Evolutionary conservation across 2,797 vertebrate genomes (phyloP), one percentile per base, ranked within the genome.

Genomic region (Calcarius lapponicus): DNA sequence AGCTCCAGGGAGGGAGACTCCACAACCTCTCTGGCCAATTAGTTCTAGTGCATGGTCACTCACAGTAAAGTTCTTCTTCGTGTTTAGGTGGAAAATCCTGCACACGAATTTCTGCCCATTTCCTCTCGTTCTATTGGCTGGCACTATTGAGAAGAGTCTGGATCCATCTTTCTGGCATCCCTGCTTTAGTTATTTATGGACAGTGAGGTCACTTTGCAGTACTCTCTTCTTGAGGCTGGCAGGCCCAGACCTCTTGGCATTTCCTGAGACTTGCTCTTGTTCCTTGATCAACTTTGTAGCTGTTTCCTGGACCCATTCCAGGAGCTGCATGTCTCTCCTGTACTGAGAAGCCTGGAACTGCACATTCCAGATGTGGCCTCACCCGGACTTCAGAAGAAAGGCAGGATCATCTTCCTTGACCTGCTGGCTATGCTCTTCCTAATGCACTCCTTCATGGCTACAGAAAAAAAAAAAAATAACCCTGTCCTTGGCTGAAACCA

Each of bases 111-210:
- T 76, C 48, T 38, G 17, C 14, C 24, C 17, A 9, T 21, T 75
- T 29, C 9, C 8, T 60, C 47, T 38, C 50, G 6, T 43, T 25
- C 51, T n/a, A 9, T 31, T 57, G 71, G 13, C 15, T 64, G 64
- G 13, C 19, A 43, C 29, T 48, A 13, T 32, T 0, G 0, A n/a
- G n/a, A 45, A 57, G 32, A n/a, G 14, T 24, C 71, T 57, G 43
- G 7, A 50, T 50, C 17, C 19, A 31, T 45, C 32, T 32, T n/a
- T 13, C 22, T 56, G 28, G 25, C 20, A 64, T 3, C 4, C 5
- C 13, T 9, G 5, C 15, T 51, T 51, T 43, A 19, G 14, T 31
- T 38, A 18, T 18, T 40, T 57, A 9, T 43, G 51, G 38, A n/a
- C 32, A 75, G 4, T 38, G 28, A 75, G 6, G 48, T 50, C 13